Base-by-base conservation (phyloP, 2,113 vertebrate genomes). In the Burhinus bistriatus region DNA sequence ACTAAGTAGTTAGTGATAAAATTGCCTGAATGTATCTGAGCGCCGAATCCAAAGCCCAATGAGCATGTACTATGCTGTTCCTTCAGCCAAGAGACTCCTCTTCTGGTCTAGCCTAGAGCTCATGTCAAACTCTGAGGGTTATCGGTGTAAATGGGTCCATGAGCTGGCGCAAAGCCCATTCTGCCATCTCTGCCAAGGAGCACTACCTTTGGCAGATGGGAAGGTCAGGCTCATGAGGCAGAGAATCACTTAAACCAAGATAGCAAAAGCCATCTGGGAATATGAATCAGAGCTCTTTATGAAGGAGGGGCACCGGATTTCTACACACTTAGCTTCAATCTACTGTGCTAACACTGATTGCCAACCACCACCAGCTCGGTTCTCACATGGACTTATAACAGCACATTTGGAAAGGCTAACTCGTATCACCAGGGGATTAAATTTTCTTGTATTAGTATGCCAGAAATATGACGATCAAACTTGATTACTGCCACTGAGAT, bases 391-490 rank as follows among this genome's bases (percentile, higher is more conserved):
- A 76, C 85, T 65, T 89, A 23, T 42, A 84, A 87, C 34, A 83
- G 51, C 21, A 57, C 38, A 83, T 85, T 91, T 76, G 83, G 77
- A 94, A 95, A 87, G 83, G 73, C 77, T 79, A 95, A 91, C 9
- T 89, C 2, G 0, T 19, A 93, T 51, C 51, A 73, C 45, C 54
- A 77, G 47, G 51, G 70, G 57, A 87, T 95, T 93, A 93, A 47
- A 81, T 95, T 75, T 85, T 89, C 65, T 87, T 88, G 58, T 95
- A 95, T 91, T 90, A 91, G 18, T 62, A 88, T 95, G 93, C 91
- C 71, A 93, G 87, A 91, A 93, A 93, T 54, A 89, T 5, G 18
- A 95, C 58, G 54, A 89, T 66, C 44, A 83, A 95, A 92, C 72
- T 92, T 11, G 5, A 91, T 87, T 92, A 93, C 80, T 86, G 78